Conservation (phyloP, 92 coral and sea anemone genomes). For the Epizoanthus rinbou region DNA sequence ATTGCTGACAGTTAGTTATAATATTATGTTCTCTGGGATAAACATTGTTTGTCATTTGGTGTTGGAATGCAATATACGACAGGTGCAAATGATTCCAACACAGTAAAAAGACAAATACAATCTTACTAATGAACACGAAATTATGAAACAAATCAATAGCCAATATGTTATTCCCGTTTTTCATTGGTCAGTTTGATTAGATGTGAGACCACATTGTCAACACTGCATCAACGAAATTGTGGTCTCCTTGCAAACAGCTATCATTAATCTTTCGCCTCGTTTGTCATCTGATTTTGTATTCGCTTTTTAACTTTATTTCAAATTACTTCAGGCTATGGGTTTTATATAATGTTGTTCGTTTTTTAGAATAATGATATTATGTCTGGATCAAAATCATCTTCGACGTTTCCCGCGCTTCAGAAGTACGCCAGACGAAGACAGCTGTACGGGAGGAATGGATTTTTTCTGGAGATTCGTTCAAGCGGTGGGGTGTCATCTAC, state of each 20-base stretch:
- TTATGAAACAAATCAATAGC: neutral
- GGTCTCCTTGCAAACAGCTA: constrained; percentile 17
- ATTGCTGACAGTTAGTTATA: too few species aligned
- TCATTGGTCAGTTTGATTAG: constrained; percentile 6
- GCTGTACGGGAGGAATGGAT: constrained; percentile 75
- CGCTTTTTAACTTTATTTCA: constrained; percentile 4
- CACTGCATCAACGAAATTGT: neutral
- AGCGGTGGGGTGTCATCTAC: constrained; percentile 84
- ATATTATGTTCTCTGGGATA: too few species aligned
- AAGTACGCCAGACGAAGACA: constrained; percentile 86
- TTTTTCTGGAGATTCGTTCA: constrained; percentile 79
- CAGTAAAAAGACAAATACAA: neutral
- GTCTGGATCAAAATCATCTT: constrained; percentile 51
- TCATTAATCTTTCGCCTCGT: constrained; percentile 31
- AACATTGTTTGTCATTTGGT: too few species aligned
- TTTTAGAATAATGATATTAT: constrained; percentile 30
- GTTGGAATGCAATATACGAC: neutral
- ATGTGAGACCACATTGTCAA: constrained; percentile 5
- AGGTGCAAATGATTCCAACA: neutral
- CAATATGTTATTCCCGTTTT: neutral
- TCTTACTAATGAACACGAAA: neutral
- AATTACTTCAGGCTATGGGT: neutral
- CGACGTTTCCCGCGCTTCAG: constrained; percentile 68
- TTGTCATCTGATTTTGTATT: constrained; percentile 5
- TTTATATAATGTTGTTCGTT: neutral